phyloP scores from a whole-genome alignment of 2,113 vertebrate genomes.

The Grus americana region DNA sequence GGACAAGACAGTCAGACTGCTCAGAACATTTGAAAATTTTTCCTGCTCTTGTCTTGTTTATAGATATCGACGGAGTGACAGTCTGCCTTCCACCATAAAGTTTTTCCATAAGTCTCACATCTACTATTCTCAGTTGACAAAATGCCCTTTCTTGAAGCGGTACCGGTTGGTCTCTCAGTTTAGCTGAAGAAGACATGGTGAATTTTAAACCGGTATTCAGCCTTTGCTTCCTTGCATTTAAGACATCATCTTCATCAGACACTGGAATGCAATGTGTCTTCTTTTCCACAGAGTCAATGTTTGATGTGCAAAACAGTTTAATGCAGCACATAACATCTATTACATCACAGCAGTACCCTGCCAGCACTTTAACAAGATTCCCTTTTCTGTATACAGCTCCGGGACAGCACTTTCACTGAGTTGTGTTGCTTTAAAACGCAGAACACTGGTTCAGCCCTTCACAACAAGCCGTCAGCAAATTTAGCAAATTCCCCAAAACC shows the following conservation, averaged over 20 bases:
- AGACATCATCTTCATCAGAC: neutral
- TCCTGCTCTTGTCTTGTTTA: neutral
- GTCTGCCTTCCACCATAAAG: neutral
- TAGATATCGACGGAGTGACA: neutral
- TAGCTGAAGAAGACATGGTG: neutral
- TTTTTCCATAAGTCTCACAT: neutral
- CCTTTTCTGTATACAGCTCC: neutral
- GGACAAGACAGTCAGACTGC: neutral
- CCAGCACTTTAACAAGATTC: neutral
- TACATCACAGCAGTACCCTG: neutral
- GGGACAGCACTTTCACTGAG: neutral
- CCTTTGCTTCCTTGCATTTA: neutral
- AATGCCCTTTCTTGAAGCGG: neutral
- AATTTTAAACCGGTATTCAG: neutral
- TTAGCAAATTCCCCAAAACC: neutral
- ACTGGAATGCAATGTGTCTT: neutral
- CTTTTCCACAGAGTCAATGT: neutral
- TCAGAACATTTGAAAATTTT: neutral
- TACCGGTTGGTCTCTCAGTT: neutral
- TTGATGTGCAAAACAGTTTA: neutral
- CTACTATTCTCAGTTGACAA: neutral
- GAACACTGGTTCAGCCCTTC: neutral
- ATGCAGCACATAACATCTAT: neutral
- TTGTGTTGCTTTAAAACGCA: neutral
- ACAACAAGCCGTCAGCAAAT: neutral